phyloP scores from a whole-genome alignment of 2,888 invertebrate genomes.

The Dichetophora obliterata region DNA sequence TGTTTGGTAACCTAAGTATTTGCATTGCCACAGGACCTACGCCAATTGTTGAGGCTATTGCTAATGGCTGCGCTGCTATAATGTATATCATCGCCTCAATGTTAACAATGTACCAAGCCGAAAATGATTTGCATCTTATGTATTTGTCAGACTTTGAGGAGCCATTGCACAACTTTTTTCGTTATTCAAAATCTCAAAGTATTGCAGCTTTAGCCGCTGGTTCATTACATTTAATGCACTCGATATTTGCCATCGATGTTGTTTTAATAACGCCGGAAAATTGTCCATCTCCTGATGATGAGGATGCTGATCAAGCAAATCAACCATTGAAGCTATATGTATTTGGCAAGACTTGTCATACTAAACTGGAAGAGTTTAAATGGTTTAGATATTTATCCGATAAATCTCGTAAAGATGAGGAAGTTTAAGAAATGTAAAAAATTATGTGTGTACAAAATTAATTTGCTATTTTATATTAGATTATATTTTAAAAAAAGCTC shows the following conservation, averaged over 20 bases:
- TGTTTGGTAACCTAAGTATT: constrained; percentile 55
- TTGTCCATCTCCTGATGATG: neutral
- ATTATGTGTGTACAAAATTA: neutral
- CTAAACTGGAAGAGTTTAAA: constrained; percentile 43
- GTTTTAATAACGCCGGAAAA: constrained; percentile 41
- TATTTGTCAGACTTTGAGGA: constrained; percentile 53
- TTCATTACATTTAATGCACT: constrained; percentile 55
- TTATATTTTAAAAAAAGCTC: too few species aligned
- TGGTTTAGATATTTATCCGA: constrained; percentile 49
- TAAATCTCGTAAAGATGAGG: too few species aligned
- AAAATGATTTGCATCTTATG: constrained; percentile 57
- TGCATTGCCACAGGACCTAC: constrained; percentile 46
- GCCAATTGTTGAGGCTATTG: constrained; percentile 51
- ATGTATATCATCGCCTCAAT: constrained; percentile 52
- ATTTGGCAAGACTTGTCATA: constrained; percentile 48
- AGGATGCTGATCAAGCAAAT: constrained; percentile 16
- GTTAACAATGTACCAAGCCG: constrained; percentile 57
- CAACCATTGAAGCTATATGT: constrained; percentile 49
- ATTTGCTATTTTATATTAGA: neutral
- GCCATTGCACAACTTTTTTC: constrained; percentile 55
- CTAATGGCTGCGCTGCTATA: constrained; percentile 46
- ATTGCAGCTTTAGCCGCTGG: constrained; percentile 54
- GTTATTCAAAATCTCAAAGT: constrained; percentile 56
- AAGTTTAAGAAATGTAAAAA: neutral
- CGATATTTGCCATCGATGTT: constrained; percentile 56